A percentile compares a stretch with the other conserved stretches of the same genome.
These are phyloP conservation scores for Drosophila nigromelanica DNA, from an alignment of 1,140 invertebrate genomes.

Conservation along the genomic window DNA sequence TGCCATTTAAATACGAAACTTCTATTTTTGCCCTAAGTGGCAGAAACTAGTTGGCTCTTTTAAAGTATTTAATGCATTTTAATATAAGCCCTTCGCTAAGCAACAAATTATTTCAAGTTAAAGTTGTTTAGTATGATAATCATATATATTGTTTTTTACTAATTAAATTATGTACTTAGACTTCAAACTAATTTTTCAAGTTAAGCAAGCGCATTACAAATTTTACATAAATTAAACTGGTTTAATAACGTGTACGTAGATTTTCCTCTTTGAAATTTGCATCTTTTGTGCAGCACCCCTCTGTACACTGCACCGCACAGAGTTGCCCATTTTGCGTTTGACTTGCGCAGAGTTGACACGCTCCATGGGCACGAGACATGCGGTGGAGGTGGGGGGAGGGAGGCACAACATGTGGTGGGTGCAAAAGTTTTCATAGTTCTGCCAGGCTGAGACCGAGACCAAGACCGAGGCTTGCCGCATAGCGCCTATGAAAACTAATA, in stretches of 20 bases:
- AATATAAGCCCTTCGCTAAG: too few relatives aligned
- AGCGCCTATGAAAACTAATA: conserved; percentile 80
- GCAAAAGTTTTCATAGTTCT: conserved; percentile 61
- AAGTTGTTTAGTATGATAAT: too few relatives aligned
- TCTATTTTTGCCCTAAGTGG: too few relatives aligned
- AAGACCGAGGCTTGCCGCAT: neutral
- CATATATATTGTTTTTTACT: neutral
- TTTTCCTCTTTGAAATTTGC: conserved; percentile 37
- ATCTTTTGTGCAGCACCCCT: conserved; percentile 56
- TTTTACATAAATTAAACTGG: conserved; percentile 1
- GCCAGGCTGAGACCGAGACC: conserved; percentile 19
- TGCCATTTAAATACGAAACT: too few relatives aligned
- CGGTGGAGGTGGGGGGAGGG: neutral
- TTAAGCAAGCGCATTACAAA: neutral
- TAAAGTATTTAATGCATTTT: too few relatives aligned
- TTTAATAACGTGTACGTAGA: conserved; percentile 3
- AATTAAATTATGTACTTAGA: neutral
- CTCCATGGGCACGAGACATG: conserved; percentile 3
- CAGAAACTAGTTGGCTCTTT: too few relatives aligned
- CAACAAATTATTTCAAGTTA: too few relatives aligned
- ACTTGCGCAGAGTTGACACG: conserved; percentile 70
- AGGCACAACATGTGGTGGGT: conserved; percentile 7
- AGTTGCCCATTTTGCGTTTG: conserved; percentile 72
- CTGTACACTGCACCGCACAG: conserved; percentile 10
- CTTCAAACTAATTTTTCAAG: neutral